Conservation (phyloP, 2,113 vertebrate genomes). For the Conger conger region DNA sequence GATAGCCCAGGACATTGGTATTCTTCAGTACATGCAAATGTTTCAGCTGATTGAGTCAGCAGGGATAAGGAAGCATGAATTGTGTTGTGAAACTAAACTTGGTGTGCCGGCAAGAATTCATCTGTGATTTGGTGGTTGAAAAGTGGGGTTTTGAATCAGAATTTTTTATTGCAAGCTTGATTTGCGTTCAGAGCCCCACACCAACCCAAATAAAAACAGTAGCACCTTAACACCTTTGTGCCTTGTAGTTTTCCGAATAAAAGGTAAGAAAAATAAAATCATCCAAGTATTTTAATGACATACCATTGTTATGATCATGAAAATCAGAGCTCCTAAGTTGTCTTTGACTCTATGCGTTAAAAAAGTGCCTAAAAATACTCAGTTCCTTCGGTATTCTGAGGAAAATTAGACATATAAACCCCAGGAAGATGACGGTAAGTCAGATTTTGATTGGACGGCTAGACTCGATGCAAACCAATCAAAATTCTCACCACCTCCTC, state of each 20-base stretch:
- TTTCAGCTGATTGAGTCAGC: not conserved
- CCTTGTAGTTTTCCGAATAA: not conserved
- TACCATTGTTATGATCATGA: not conserved
- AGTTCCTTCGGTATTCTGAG: not conserved
- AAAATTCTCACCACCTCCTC: slow-evolving; percentile 50
- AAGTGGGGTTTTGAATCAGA: not conserved
- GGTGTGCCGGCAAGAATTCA: slow-evolving; percentile 58
- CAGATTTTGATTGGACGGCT: slow-evolving; percentile 66
- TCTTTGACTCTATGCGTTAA: not conserved
- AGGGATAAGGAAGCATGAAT: not conserved
- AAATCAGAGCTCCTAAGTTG: not conserved
- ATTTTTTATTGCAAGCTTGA: not conserved
- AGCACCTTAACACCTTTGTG: not conserved
- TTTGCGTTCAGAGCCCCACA: not conserved
- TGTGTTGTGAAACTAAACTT: not conserved
- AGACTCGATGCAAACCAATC: slow-evolving; percentile 54
- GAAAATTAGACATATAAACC: not conserved
- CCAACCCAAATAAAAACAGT: not conserved
- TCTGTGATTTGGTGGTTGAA: slow-evolving; percentile 55
- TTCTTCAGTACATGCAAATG: not conserved
- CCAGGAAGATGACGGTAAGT: slow-evolving; percentile 72
- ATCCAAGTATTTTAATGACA: not conserved
- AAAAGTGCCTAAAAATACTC: not conserved
- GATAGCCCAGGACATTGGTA: not conserved
- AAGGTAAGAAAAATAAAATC: not conserved